Evolutionary conservation across 1,140 invertebrate species (phyloP).

Genomic region (Reticulitermes speratus): DNA sequence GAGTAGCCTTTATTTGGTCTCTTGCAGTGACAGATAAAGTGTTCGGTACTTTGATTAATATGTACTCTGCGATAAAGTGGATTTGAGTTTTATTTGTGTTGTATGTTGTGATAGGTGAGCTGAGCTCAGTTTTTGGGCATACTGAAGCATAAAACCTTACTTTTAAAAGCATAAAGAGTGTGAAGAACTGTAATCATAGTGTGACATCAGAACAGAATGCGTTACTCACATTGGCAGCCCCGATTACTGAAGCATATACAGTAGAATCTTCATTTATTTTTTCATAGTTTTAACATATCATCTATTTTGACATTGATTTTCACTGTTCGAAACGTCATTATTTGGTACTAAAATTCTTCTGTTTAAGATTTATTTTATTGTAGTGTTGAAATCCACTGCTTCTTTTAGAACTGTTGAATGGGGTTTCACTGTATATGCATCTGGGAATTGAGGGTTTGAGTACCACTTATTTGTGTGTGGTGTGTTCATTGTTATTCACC

Average conservation of each 20-base stretch:
- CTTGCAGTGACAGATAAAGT: neutral
- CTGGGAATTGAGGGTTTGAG: neutral
- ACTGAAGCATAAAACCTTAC: neutral
- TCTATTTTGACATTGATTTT: too few species aligned
- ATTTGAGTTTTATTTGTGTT: constrained; percentile 1
- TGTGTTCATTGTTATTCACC: neutral
- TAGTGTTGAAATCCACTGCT: too few species aligned
- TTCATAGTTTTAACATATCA: too few species aligned
- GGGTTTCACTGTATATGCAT: neutral
- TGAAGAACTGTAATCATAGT: neutral
- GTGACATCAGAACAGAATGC: too few species aligned
- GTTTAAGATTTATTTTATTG: too few species aligned
- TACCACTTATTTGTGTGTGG: neutral
- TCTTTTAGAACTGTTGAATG: too few species aligned
- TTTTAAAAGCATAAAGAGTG: neutral
- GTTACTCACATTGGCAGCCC: too few species aligned
- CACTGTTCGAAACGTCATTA: too few species aligned
- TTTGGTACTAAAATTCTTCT: too few species aligned
- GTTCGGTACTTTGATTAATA: neutral
- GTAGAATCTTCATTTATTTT: too few species aligned
- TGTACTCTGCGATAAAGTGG: neutral
- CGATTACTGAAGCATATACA: too few species aligned
- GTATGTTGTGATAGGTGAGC: neutral
- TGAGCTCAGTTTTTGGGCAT: neutral
- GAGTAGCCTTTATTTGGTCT: neutral